Conservation (phyloP, 2,113 vertebrate genomes). For the Catharus bicknelli region DNA sequence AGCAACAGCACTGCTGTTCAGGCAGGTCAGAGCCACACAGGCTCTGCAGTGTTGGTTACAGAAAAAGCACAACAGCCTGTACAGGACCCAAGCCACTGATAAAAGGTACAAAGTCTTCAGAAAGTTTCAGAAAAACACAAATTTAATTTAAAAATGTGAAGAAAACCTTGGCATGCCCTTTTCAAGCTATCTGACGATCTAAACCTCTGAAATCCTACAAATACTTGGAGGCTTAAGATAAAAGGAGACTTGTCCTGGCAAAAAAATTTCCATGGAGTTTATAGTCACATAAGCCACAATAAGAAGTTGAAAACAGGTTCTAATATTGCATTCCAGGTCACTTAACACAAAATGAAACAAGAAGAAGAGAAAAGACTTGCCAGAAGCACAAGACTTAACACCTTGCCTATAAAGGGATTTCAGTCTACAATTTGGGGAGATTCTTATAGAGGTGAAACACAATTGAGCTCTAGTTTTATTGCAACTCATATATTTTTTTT, state of each 20-base stretch:
- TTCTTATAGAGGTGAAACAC: neutral
- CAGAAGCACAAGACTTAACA: neutral
- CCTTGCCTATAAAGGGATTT: neutral
- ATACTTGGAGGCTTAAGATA: neutral
- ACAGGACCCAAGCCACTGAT: neutral
- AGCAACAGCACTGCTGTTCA: constrained; percentile 32
- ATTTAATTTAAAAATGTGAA: constrained; percentile 6
- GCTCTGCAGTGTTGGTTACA: neutral
- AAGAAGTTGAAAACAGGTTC: neutral
- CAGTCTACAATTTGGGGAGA: neutral
- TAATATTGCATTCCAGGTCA: neutral
- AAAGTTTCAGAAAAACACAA: neutral
- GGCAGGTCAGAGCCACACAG: neutral
- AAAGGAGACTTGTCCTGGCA: constrained; percentile 1
- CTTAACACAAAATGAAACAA: constrained; percentile 18
- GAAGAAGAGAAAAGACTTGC: neutral
- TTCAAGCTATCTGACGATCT: neutral
- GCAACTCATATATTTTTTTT: neutral
- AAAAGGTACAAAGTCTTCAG: neutral
- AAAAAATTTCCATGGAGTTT: neutral
- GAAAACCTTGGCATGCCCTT: neutral
- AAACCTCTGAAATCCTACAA: constrained; percentile 14
- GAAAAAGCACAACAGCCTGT: neutral
- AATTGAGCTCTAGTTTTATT: neutral
- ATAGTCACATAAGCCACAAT: neutral